phyloP scores from a whole-genome alignment of 2,888 invertebrate genomes.

The Capitulum mitella region DNA sequence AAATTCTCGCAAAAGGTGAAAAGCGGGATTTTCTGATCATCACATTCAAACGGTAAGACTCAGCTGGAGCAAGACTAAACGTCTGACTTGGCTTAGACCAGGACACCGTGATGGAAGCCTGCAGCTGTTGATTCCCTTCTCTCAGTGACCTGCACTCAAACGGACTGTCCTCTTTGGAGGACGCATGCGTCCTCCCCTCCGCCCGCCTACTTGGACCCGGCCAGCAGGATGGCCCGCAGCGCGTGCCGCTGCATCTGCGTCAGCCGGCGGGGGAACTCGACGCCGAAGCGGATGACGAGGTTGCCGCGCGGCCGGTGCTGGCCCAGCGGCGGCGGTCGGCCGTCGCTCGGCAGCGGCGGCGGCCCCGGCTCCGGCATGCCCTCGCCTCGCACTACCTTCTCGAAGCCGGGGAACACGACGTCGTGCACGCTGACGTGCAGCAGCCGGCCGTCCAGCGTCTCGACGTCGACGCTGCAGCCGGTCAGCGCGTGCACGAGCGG shows the following conservation, averaged over 20 bases:
- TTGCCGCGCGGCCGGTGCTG: constrained; percentile 49
- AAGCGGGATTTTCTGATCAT: too few species aligned
- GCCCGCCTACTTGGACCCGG: neutral
- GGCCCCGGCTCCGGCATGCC: constrained; percentile 56
- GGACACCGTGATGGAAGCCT: too few species aligned
- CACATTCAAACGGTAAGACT: too few species aligned
- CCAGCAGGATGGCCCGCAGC: constrained; percentile 29
- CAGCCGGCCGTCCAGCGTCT: constrained; percentile 61
- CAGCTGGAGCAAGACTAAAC: too few species aligned
- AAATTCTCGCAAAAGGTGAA: too few species aligned
- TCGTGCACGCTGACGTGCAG: constrained; percentile 63
- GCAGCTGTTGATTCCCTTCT: too few species aligned
- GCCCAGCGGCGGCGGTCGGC: neutral
- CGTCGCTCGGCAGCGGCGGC: neutral
- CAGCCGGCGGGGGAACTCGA: constrained; percentile 52
- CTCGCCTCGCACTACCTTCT: constrained; percentile 53
- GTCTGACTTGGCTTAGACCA: too few species aligned
- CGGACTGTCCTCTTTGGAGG: too few species aligned
- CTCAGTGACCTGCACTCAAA: too few species aligned
- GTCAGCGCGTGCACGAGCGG: constrained; percentile 62
- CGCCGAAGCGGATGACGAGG: constrained; percentile 59
- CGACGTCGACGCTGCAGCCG: constrained; percentile 58
- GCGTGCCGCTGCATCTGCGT: constrained; percentile 47
- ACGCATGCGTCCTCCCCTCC: neutral
- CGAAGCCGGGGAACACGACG: constrained; percentile 47